These are phyloP conservation scores for Eulemur albifrons DNA, from an alignment of 2,797 vertebrate genomes.

Conservation along the genomic window DNA sequence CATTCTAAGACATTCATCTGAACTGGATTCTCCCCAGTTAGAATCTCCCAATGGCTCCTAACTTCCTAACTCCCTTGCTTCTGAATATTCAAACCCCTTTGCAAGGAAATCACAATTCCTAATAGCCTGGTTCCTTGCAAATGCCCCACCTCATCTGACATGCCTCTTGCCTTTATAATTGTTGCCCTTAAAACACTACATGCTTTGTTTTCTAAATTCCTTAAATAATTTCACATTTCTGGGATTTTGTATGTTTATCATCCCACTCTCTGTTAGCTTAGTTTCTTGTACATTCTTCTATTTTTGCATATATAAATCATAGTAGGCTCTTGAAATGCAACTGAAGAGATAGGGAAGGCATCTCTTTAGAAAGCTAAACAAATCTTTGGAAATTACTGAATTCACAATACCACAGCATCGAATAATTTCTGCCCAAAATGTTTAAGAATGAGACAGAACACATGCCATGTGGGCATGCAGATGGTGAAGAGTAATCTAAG, in stretches of 20 bases:
- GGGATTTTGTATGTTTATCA: not conserved
- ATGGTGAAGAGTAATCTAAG: not conserved
- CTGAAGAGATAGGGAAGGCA: not conserved
- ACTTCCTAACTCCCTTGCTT: not conserved
- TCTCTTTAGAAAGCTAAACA: not conserved
- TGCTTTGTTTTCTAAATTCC: conserved; percentile 1
- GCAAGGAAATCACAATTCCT: not conserved
- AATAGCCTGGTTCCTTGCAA: not conserved
- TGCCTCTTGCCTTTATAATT: not conserved
- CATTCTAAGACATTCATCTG: not conserved
- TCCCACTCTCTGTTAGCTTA: not conserved
- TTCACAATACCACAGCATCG: not conserved
- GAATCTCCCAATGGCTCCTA: not conserved
- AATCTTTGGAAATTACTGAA: not conserved
- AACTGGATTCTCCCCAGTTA: not conserved
- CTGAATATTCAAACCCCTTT: not conserved
- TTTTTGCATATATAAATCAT: not conserved
- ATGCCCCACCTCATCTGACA: not conserved
- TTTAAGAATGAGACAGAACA: not conserved
- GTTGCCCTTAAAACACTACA: not conserved
- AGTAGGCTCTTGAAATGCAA: not conserved
- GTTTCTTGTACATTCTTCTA: not conserved
- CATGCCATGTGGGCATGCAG: not conserved
- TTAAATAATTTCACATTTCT: not conserved
- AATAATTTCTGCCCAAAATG: not conserved